Base-by-base conservation (phyloP, 2,113 vertebrate genomes). In the Thunnus thynnus region DNA sequence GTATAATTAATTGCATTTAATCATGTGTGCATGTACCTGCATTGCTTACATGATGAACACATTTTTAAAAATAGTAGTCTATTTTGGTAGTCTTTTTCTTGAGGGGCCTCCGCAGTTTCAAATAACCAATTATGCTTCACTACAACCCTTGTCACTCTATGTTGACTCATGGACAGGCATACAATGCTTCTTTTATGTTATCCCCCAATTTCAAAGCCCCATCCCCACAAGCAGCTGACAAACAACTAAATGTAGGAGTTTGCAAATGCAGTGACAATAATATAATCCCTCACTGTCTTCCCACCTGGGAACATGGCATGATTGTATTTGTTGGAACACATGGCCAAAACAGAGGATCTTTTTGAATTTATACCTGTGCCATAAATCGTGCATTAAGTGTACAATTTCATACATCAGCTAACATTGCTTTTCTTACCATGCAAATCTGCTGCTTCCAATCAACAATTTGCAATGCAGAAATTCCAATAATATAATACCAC, bases 31-130 rank as follows among this genome's bases (percentile, higher is more conserved):
- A 50, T 56, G 32, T 44, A 32, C 54, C 10, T 63, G 13, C 50
- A 69, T 73, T 65, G 32, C 36, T 71, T 63, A 63, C 50, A 67
- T n/a, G 27, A 51, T 18, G 36, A 56, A n/a, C 22, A 36, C 13
- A 22, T n/a, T 67, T 25, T 78, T 46, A 0, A 3, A 46, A 12
- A 51, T 20, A 58, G 3, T 18, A 17, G 20, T 51, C n/a, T 41
- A 30, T 30, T 30, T 30, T 30, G 27, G 27, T 22, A 22, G 22
- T 30, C 27, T 41, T 41, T 41, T 9, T 41, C 36, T 9, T 41
- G 36, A 41, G 8, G 36, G 36, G 36, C 36, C 36, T 41, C 36
- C 36, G 7, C 32, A 6, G 32, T 41, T 41, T 41, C 36, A 41
- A 9, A 41, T 9, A 41, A 9, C 36, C 36, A 41, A 6, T 41